Evolutionary conservation across 2,797 vertebrate species (phyloP).

Genomic region (Linurgus olivaceus): DNA sequence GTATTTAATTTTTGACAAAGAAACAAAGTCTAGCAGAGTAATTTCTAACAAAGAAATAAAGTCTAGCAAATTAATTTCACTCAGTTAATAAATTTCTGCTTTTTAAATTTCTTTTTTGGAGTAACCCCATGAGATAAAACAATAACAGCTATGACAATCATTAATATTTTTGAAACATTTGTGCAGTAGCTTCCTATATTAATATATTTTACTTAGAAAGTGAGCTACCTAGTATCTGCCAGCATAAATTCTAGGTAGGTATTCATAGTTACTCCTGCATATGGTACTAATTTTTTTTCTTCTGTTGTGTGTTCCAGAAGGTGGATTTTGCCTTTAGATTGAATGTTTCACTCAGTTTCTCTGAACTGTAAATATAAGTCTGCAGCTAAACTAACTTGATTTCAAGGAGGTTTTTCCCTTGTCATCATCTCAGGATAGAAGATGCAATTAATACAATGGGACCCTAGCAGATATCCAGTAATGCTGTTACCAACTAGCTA

Average conservation of each 20-base stretch:
- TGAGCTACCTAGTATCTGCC: background rate
- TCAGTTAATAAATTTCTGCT: background rate
- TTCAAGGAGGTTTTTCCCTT: background rate
- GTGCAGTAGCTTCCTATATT: background rate
- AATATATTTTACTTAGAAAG: background rate
- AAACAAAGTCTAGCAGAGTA: background rate
- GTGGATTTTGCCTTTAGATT: background rate
- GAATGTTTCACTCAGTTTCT: background rate
- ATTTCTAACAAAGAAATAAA: background rate
- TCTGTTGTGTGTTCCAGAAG: background rate
- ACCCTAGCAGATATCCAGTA: background rate
- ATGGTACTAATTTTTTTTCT: background rate
- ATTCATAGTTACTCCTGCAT: background rate
- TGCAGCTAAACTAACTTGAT: background rate
- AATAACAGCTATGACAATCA: background rate
- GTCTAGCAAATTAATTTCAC: background rate
- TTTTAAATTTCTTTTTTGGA: background rate
- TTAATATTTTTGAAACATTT: background rate
- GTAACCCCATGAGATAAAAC: background rate
- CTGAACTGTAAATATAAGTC: background rate
- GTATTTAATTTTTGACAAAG: background rate
- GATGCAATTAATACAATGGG: background rate
- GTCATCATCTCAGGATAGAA: background rate
- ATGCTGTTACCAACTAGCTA: slow-evolving; percentile 17
- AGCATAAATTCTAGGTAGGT: background rate